These are phyloP conservation scores for Scaptomyza graminum DNA, from an alignment of 1,140 invertebrate genomes.

Conservation along the genomic window DNA sequence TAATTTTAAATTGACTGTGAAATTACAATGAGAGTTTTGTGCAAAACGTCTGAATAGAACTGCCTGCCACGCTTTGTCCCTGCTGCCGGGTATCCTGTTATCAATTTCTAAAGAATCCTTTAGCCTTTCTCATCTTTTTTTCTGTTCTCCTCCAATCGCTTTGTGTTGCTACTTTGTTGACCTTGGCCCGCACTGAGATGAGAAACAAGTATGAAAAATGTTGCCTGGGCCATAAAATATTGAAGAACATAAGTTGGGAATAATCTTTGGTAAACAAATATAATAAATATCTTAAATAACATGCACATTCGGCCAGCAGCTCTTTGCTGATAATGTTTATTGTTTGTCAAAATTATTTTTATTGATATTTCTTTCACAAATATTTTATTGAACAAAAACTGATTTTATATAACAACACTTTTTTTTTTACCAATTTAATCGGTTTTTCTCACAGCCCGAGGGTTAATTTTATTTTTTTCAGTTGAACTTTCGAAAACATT, in stretches of 20 bases:
- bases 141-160: not conserved
- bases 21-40: constrained; percentile 65
- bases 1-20: constrained; percentile 83
- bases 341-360: too few relatives aligned
- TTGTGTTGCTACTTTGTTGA: not conserved
- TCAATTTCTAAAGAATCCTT: not conserved
- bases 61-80: not conserved
- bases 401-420: not conserved
- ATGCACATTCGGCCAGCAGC: too few relatives aligned
- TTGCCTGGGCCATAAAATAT: too few relatives aligned
- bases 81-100: not conserved
- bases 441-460: not conserved
- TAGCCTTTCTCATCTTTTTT: too few relatives aligned
- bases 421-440: not conserved
- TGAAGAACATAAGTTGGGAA: too few relatives aligned
- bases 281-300: too few relatives aligned
- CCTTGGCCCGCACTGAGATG: not conserved
- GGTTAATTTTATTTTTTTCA: not conserved
- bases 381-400: constrained; percentile 30
- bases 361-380: not conserved
- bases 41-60: constrained; percentile 34
- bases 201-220: too few relatives aligned
- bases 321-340: too few relatives aligned
- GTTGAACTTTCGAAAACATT: constrained; percentile 1
- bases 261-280: too few relatives aligned